These are phyloP conservation scores for Sipha flava DNA, from an alignment of 1,140 invertebrate genomes.

Conservation along the genomic window DNA sequence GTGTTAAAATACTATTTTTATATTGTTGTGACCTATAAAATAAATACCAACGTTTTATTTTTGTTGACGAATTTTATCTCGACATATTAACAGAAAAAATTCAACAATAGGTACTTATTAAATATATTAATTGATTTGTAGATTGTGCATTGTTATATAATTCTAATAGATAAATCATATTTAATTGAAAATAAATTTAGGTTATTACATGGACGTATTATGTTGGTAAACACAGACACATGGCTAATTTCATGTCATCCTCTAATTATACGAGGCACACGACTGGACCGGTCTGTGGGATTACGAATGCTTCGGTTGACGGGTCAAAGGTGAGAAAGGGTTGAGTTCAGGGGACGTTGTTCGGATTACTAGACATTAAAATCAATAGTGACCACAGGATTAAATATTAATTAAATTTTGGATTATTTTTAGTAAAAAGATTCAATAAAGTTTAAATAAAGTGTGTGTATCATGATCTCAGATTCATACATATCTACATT, in stretches of 20 bases:
- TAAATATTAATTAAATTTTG: conserved; percentile 3
- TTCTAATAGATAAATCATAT: too few relatives aligned
- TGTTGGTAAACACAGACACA: background rate
- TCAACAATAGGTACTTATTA: too few relatives aligned
- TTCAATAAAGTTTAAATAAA: background rate
- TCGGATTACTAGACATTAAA: background rate
- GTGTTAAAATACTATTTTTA: too few relatives aligned
- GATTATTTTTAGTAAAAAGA: background rate
- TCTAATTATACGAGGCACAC: background rate
- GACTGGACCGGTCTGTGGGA: background rate
- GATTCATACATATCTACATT: background rate
- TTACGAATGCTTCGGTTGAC: background rate
- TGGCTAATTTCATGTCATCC: background rate
- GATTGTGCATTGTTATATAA: too few relatives aligned
- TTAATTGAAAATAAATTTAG: too few relatives aligned
- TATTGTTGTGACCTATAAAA: too few relatives aligned
- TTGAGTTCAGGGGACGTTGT: background rate
- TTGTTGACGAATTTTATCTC: too few relatives aligned
- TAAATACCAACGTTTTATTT: too few relatives aligned
- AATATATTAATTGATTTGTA: too few relatives aligned
- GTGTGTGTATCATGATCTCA: background rate
- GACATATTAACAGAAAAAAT: too few relatives aligned
- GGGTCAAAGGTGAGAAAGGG: background rate
- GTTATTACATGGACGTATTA: too few relatives aligned
- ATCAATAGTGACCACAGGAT: conserved; percentile 10